A percentile compares a stretch with the other conserved stretches of the same genome.
These are phyloP conservation scores for Camponotus fellah DNA, from an alignment of 2,888 invertebrate species.

Conservation along the genomic window DNA sequence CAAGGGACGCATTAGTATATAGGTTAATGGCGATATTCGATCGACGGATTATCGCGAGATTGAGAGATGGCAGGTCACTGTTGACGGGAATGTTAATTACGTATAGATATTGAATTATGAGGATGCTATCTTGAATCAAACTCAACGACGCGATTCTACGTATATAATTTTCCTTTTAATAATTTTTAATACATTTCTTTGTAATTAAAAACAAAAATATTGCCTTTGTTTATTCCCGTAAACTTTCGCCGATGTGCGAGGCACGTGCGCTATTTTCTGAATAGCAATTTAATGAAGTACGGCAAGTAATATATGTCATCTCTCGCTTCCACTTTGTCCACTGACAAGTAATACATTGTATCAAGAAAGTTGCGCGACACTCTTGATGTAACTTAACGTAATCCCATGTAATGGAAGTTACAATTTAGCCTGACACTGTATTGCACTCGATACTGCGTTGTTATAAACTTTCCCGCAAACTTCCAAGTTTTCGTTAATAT, in stretches of 20 bases:
- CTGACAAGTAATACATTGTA: conserved; percentile 31
- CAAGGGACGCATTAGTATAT: background rate
- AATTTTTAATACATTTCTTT: background rate
- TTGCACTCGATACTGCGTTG: conserved; percentile 37
- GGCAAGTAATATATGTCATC: background rate
- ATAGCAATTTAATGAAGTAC: conserved; percentile 18
- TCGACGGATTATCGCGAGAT: conserved; percentile 14
- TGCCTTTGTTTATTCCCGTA: background rate
- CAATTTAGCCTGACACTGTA: conserved; percentile 35
- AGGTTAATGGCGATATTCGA: background rate
- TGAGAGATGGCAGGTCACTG: background rate
- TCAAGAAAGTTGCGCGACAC: conserved; percentile 30
- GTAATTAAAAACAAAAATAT: background rate
- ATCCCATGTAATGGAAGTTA: conserved; percentile 53
- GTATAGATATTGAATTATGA: background rate
- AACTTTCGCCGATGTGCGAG: background rate
- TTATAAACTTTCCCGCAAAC: conserved; percentile 21
- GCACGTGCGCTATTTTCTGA: background rate
- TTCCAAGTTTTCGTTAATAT: conserved; percentile 44
- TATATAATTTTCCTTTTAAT: background rate
- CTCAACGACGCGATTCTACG: background rate
- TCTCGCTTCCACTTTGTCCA: conserved; percentile 17
- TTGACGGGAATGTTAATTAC: conserved; percentile 14
- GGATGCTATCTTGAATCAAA: conserved; percentile 13
- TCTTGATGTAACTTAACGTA: conserved; percentile 36